Evolutionary conservation across 2,113 vertebrate genomes (phyloP).

Genomic region (Apodemus sylvaticus): DNA sequence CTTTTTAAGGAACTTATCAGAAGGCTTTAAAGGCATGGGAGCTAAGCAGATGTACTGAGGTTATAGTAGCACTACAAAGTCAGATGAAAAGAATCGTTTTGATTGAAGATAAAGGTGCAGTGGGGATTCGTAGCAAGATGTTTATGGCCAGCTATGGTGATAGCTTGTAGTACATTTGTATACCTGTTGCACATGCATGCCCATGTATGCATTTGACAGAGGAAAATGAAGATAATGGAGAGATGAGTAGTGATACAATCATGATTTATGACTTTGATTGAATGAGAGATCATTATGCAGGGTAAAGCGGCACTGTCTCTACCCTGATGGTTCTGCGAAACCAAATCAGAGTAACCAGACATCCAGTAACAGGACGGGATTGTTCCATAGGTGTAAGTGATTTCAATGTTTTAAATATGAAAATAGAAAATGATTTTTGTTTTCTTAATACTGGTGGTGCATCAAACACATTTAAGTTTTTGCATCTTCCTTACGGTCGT

Average conservation of each 20-base stretch:
- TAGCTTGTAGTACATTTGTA: background rate
- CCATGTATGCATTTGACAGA: background rate
- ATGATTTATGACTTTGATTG: background rate
- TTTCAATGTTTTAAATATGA: conserved; percentile 53
- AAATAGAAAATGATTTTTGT: conserved; percentile 32
- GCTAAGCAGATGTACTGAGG: background rate
- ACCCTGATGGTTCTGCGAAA: conserved; percentile 39
- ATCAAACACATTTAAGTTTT: conserved; percentile 17
- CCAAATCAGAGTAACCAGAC: conserved; percentile 45
- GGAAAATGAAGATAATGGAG: background rate
- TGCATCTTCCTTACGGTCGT: background rate
- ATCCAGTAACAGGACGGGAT: conserved; percentile 2
- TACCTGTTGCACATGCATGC: rapidly evolving
- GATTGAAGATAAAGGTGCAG: background rate
- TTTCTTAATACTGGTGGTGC: background rate
- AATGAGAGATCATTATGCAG: conserved; percentile 48
- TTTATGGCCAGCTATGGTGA: background rate
- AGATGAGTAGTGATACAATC: background rate
- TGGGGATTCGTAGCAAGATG: background rate
- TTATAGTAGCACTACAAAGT: background rate
- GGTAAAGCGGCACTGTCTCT: conserved; percentile 29
- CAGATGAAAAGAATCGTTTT: background rate
- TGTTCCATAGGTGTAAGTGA: conserved; percentile 48
- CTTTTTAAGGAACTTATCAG: background rate
- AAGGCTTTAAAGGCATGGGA: background rate